Percentiles rank a stretch among this genome's conserved stretches.
These are phyloP conservation scores for Lophotis ruficrista DNA, from an alignment of 2,113 vertebrate species.

Conservation along the genomic window DNA sequence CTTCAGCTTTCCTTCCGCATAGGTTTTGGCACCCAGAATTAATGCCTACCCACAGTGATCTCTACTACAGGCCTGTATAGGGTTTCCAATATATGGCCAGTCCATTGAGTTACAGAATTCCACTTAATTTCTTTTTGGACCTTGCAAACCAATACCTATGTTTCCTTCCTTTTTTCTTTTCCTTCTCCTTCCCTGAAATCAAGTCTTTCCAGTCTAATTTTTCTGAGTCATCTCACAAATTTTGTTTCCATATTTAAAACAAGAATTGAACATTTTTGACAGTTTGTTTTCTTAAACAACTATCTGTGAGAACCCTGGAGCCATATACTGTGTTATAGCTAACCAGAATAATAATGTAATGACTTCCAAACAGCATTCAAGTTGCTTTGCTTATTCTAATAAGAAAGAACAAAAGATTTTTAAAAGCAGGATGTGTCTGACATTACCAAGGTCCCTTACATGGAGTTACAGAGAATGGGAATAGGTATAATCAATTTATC, in stretches of 20 bases:
- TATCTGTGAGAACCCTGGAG: conserved; percentile 29
- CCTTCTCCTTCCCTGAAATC: neutral
- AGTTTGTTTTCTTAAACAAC: conserved; percentile 54
- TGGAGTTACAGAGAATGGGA: conserved; percentile 13
- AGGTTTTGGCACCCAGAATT: neutral
- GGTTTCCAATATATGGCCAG: neutral
- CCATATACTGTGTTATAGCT: conserved; percentile 32
- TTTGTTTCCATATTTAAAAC: conserved; percentile 24
- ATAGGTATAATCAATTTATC: conserved; percentile 52
- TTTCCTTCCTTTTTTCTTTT: neutral
- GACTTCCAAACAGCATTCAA: conserved; percentile 45
- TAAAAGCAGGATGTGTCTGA: conserved; percentile 54
- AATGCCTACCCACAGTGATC: neutral
- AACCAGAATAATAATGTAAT: neutral
- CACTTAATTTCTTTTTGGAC: neutral
- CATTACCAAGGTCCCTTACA: conserved; percentile 39
- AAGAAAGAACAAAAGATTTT: conserved; percentile 62
- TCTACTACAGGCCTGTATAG: neutral
- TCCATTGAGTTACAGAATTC: neutral
- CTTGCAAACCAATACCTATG: neutral
- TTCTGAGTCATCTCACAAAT: neutral
- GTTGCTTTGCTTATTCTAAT: conserved; percentile 52
- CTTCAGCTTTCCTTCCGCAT: neutral
- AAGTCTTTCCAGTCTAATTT: neutral
- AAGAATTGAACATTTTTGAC: conserved; percentile 49